Conservation (phyloP, 2,888 invertebrate species). For the Chironomus riparius region DNA sequence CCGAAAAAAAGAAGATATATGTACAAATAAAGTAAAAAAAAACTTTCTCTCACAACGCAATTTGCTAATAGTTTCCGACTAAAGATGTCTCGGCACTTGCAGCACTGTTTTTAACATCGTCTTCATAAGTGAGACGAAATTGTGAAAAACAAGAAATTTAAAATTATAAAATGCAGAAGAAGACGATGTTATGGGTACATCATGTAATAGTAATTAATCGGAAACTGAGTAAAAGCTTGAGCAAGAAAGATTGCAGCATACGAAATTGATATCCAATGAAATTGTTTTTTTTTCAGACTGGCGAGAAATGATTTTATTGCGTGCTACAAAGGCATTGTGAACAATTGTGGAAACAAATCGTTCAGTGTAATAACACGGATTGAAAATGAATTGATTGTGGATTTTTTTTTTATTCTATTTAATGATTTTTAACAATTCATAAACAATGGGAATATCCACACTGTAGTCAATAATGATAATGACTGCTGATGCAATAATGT, state of each 20-base stretch:
- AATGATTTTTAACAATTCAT: not conserved
- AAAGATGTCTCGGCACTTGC: not conserved
- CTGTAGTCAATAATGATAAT: not conserved
- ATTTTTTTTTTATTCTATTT: not conserved
- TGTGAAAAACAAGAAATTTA: not conserved
- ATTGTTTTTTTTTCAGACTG: too few species aligned
- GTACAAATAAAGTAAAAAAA: not conserved
- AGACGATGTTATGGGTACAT: not conserved
- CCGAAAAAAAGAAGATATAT: not conserved
- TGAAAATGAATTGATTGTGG: not conserved
- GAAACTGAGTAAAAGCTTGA: not conserved
- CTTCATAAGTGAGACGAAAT: not conserved
- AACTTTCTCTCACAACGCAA: not conserved
- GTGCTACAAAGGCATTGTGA: not conserved
- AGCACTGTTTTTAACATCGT: not conserved
- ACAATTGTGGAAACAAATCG: not conserved
- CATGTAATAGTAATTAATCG: not conserved
- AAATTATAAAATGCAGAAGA: not conserved
- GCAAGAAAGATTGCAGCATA: not conserved
- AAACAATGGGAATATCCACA: not conserved
- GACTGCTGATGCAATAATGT: not conserved
- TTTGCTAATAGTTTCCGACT: constrained; percentile 5
- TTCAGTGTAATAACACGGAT: not conserved
- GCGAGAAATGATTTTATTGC: not conserved
- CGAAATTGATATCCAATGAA: not conserved